Evolutionary conservation across 2,113 vertebrate genomes (phyloP), one percentile per base, ranked within the genome.

Genomic region (Esox niger): DNA sequence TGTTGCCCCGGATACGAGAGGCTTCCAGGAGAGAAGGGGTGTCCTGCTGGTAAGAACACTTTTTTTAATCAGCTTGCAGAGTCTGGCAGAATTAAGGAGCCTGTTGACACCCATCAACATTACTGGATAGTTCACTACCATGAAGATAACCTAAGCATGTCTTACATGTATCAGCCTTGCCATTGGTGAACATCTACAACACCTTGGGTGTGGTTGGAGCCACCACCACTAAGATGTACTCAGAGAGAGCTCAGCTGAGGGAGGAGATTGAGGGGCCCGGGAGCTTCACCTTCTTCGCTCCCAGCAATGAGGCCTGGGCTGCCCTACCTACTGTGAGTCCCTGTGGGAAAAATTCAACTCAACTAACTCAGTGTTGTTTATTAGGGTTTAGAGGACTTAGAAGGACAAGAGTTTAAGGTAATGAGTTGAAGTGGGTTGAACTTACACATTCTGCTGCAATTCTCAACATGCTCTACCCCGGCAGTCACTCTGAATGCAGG

Each of bases 1-100:
- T 99, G 97, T 83, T 99, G 97, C 67, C 97, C 97, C 25, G 97
- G 97, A 54, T 99, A 98, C 77, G 96, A 98, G 83, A 98, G 86
- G 79, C 90, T 97, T 71, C 89, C 91, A 1, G 96, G 96, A 84
- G 95, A 98, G 82, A 98, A 92, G 75, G 97, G 97, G 75, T 99
- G 97, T 69, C 97, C 97, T 73, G 95, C 95, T 84, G 95, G 97
- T 98, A 90, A 80, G 75, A 54, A 31, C 66, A 25, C 10, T 15
- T 43, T 15, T 17, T 10, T 15, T 15, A 43, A 43, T 43, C 2
- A 4, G 17, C 11, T 43, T 43, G 17, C 5, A 43, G 13, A n/a
- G n/a, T n/a, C n/a, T n/a, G n/a, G n/a, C n/a, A n/a, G n/a, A n/a
- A n/a, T n/a, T n/a, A n/a, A n/a, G n/a, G n/a, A n/a, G n/a, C n/a